phyloP scores from a whole-genome alignment of 2,888 invertebrate genomes.

The Baccha elongata region DNA sequence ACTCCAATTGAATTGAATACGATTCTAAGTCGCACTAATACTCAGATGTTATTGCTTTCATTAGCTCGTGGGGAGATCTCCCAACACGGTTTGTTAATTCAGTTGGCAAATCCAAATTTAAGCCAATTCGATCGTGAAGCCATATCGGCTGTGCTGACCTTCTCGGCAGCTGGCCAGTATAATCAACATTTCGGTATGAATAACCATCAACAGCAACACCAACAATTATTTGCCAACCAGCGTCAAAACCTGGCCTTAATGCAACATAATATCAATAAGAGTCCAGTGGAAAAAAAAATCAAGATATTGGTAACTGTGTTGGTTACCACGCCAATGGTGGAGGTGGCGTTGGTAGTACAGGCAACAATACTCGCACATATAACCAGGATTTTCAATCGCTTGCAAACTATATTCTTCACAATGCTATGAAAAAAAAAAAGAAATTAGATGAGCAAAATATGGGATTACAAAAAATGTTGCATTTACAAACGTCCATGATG shows the following conservation, averaged over 20 bases:
- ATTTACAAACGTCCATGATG: conserved; percentile 69
- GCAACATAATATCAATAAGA: conserved; percentile 78
- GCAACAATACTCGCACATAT: conserved; percentile 35
- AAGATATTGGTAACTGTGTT: not conserved
- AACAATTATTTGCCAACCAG: conserved; percentile 79
- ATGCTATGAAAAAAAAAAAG: conserved; percentile 81
- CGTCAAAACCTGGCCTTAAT: conserved; percentile 80
- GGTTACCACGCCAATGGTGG: conserved; percentile 3
- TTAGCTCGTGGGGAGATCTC: conserved; percentile 81
- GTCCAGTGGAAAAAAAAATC: conserved; percentile 68
- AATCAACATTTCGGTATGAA: conserved; percentile 76
- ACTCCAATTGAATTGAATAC: conserved; percentile 79
- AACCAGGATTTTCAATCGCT: conserved; percentile 80
- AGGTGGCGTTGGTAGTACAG: conserved; percentile 1
- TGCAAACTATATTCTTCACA: conserved; percentile 80
- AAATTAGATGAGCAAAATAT: conserved; percentile 80
- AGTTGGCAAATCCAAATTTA: conserved; percentile 79
- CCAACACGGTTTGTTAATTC: conserved; percentile 80
- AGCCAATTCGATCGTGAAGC: conserved; percentile 79
- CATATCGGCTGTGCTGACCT: conserved; percentile 80
- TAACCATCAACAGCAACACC: conserved; percentile 63
- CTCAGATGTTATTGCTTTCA: conserved; percentile 78
- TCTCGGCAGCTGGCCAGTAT: conserved; percentile 80
- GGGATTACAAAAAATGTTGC: conserved; percentile 78
- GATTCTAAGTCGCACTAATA: conserved; percentile 79